phyloP scores from a whole-genome alignment of 2,888 invertebrate genomes.

The Macaria notata region DNA sequence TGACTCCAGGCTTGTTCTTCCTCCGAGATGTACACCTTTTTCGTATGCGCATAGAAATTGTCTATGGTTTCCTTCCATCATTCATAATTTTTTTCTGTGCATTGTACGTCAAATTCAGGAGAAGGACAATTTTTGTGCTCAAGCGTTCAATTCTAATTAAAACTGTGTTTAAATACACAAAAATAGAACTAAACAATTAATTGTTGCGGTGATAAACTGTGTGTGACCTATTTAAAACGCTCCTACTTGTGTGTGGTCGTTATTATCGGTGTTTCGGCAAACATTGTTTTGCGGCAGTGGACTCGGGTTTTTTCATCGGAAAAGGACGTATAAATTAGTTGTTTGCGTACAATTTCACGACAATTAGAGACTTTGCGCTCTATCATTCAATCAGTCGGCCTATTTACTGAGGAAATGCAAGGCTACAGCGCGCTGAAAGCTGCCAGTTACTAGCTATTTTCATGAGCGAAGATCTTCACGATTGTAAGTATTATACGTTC shows the following conservation, averaged over 20 bases:
- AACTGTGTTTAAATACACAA: constrained; percentile 32
- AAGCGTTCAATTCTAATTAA: constrained; percentile 42
- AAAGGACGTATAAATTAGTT: constrained; percentile 18
- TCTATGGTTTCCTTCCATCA: too few species aligned
- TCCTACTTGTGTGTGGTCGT: constrained; percentile 21
- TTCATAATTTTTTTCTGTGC: too few species aligned
- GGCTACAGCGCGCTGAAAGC: constrained; percentile 6
- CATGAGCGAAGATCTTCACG: constrained; percentile 20
- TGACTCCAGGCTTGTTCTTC: too few species aligned
- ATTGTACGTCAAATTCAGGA: constrained; percentile 41
- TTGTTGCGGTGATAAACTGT: constrained; percentile 30
- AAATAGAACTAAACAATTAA: constrained; percentile 26
- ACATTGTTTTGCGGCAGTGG: constrained; percentile 27
- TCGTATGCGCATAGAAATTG: too few species aligned
- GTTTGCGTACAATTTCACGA: constrained; percentile 25
- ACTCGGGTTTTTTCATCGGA: constrained; percentile 4
- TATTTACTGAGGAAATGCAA: constrained; percentile 8
- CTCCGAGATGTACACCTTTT: too few species aligned
- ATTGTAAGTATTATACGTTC: constrained; percentile 23
- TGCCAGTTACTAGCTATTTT: constrained; percentile 16
- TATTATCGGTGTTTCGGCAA: constrained; percentile 25
- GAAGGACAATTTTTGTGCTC: constrained; percentile 51
- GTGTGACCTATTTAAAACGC: constrained; percentile 18
- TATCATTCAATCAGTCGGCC: constrained; percentile 8
- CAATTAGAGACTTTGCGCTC: constrained; percentile 18